Evolutionary conservation across 2,888 invertebrate genomes (phyloP).

Genomic region (Boloria euphrosyne): DNA sequence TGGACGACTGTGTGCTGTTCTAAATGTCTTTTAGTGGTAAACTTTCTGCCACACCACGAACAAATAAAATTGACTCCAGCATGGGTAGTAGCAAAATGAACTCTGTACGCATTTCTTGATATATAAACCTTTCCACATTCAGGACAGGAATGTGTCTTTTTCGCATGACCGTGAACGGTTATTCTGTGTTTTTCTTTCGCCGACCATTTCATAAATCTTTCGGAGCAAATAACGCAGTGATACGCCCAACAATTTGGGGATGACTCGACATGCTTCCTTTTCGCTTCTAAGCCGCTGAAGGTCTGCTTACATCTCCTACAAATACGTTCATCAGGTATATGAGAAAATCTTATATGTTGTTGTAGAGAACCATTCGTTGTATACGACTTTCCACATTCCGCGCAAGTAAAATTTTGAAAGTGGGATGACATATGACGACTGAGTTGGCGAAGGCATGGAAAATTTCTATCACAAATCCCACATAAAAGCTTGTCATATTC

Average conservation of each 20-base stretch:
- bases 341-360: slow-evolving; percentile 47
- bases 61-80: slow-evolving; percentile 45
- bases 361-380: slow-evolving; percentile 46
- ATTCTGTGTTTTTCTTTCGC: slow-evolving; percentile 50
- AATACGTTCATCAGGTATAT: slow-evolving; percentile 44
- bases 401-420: slow-evolving; percentile 53
- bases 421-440: slow-evolving; percentile 56
- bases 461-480: slow-evolving; percentile 50
- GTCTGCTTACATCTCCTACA: slow-evolving; percentile 52
- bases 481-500: slow-evolving; percentile 48
- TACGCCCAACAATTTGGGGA: slow-evolving; percentile 51
- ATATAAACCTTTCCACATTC: slow-evolving; percentile 51
- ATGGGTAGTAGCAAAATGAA: slow-evolving; percentile 52
- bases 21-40: slow-evolving; percentile 44
- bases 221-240: slow-evolving; percentile 49
- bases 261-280: slow-evolving; percentile 46
- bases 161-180: slow-evolving; percentile 46
- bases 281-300: slow-evolving; percentile 48
- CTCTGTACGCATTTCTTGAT: slow-evolving; percentile 43
- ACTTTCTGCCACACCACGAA: slow-evolving; percentile 46
- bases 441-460: slow-evolving; percentile 49
- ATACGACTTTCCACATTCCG: slow-evolving; percentile 56
- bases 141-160: slow-evolving; percentile 48
- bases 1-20: slow-evolving; percentile 48
- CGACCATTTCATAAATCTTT: slow-evolving; percentile 50